These are phyloP conservation scores for Myathropa florea DNA, from an alignment of 2,888 invertebrate species.

Conservation along the genomic window DNA sequence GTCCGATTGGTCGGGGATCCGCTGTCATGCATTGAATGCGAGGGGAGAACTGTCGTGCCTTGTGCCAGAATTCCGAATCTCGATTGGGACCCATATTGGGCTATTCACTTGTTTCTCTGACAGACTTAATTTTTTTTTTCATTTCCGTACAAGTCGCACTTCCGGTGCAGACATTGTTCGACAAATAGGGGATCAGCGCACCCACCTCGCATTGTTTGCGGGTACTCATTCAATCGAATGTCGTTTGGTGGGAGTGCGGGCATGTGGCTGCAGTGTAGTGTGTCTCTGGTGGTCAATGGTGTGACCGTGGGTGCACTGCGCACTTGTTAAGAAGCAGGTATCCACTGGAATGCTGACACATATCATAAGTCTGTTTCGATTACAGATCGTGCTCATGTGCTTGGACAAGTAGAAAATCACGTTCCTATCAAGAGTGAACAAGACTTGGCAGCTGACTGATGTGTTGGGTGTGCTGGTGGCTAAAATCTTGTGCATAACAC, in stretches of 20 bases:
- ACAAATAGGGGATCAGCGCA: background rate
- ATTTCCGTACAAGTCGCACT: conserved; percentile 44
- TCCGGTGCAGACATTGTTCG: conserved; percentile 25
- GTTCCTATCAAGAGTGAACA: background rate
- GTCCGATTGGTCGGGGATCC: background rate
- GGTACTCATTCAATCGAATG: conserved; percentile 12
- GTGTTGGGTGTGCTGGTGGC: background rate
- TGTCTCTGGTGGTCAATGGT: conserved; percentile 15
- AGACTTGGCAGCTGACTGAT: background rate
- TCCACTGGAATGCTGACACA: background rate
- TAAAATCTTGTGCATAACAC: background rate
- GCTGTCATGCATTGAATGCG: background rate
- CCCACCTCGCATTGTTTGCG: conserved; percentile 27
- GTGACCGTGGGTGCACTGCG: conserved; percentile 12
- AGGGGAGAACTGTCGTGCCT: background rate
- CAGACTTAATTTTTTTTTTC: background rate
- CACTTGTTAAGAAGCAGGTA: background rate
- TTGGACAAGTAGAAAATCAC: background rate
- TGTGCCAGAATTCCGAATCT: background rate
- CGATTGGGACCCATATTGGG: background rate
- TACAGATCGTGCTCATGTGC: background rate
- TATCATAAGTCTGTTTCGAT: background rate
- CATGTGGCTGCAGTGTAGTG: conserved; percentile 7
- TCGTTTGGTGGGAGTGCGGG: background rate
- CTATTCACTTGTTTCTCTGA: background rate